phyloP scores from a whole-genome alignment of 2,113 vertebrate species.

The Hippoglossus stenolepis region DNA sequence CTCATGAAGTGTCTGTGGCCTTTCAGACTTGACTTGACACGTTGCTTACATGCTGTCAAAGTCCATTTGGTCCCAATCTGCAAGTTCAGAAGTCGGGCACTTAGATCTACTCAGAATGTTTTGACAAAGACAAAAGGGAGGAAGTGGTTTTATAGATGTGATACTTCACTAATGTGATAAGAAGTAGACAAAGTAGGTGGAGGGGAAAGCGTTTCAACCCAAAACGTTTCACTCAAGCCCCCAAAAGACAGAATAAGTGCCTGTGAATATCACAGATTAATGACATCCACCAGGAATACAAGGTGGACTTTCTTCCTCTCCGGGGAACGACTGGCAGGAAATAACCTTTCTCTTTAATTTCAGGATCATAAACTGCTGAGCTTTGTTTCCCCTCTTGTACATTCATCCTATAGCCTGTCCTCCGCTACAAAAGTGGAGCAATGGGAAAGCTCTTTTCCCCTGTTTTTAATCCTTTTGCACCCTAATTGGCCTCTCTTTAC shows the following conservation, averaged over 20 bases:
- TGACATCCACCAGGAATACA: conserved; percentile 30
- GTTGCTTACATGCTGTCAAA: too few species aligned
- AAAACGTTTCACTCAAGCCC: background rate
- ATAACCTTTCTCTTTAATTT: conserved; percentile 60
- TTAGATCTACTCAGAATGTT: too few species aligned
- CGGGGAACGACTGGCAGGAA: conserved; percentile 40
- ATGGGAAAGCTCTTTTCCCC: conserved; percentile 53
- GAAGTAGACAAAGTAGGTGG: background rate
- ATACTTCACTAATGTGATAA: background rate
- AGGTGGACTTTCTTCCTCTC: conserved; percentile 16
- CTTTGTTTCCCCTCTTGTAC: conserved; percentile 41
- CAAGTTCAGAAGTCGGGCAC: too few species aligned
- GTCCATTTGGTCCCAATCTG: too few species aligned
- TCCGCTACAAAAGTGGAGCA: conserved; percentile 54
- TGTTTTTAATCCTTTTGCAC: conserved; percentile 80
- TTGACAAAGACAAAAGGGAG: background rate
- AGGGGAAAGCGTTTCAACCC: background rate
- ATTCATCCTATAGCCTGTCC: conserved; percentile 50
- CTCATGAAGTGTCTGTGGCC: too few species aligned
- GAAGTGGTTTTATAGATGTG: background rate
- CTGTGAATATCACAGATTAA: conserved; percentile 46
- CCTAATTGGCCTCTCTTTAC: conserved; percentile 82
- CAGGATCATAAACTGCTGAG: conserved; percentile 63
- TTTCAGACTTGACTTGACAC: too few species aligned
- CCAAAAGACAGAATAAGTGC: conserved; percentile 7